These are phyloP conservation scores for Coboldia fuscipes DNA, from an alignment of 1,140 invertebrate species.

Conservation along the genomic window DNA sequence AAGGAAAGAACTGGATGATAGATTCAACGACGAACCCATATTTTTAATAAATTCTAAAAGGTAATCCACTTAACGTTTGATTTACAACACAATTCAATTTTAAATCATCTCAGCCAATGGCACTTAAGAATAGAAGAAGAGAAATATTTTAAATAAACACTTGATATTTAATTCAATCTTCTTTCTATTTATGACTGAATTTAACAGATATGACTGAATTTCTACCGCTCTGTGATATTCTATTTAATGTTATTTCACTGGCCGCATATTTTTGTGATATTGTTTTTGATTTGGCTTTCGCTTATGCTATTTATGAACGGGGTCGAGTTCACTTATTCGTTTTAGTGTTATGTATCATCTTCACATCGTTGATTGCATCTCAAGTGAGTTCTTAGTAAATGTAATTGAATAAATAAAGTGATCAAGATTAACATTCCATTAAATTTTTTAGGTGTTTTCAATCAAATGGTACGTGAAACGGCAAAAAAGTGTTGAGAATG, in stretches of 20 bases:
- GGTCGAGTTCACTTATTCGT: slow-evolving; percentile 33
- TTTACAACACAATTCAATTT: too few species aligned
- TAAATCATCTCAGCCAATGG: too few species aligned
- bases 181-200: background rate
- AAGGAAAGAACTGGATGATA: too few species aligned
- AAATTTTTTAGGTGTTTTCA: background rate
- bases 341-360: slow-evolving; percentile 40
- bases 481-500: too few species aligned
- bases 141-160: background rate
- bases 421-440: background rate
- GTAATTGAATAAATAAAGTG: too few species aligned
- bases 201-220: slow-evolving; percentile 55
- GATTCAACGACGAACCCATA: too few species aligned
- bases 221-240: slow-evolving; percentile 65
- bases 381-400: slow-evolving; percentile 43
- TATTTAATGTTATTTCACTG: slow-evolving; percentile 78
- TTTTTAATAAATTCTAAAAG: too few species aligned
- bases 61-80: too few species aligned
- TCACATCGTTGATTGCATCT: slow-evolving; percentile 46
- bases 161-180: background rate
- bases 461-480: background rate
- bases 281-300: slow-evolving; percentile 68
- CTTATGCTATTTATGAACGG: slow-evolving; percentile 53
- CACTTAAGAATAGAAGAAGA: too few species aligned
- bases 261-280: slow-evolving; percentile 83